A percentile compares a stretch with the other conserved stretches of the same genome.
Evolutionary conservation across 2,888 invertebrate species (phyloP).

Genomic region (Leptarthrus brevirostris): DNA sequence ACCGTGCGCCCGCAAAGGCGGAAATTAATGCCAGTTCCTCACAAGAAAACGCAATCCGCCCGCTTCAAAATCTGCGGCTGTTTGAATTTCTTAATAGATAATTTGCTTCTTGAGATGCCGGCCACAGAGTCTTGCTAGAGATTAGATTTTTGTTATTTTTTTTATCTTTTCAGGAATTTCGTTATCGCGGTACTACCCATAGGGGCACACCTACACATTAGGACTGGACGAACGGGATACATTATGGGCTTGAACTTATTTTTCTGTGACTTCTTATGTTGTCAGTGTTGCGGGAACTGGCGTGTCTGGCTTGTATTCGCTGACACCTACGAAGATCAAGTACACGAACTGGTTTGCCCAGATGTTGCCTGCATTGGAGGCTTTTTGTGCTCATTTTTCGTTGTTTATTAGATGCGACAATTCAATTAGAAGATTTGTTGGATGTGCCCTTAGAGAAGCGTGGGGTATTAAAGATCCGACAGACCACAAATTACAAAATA

Average conservation of each 20-base stretch:
- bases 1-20: background rate
- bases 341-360: constrained; percentile 37
- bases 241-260: background rate
- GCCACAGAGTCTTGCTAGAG: background rate
- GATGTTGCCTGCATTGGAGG: constrained; percentile 10
- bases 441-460: constrained; percentile 9
- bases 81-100: background rate
- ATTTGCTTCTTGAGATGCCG: background rate
- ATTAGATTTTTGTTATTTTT: background rate
- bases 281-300: background rate
- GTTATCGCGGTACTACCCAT: constrained; percentile 2
- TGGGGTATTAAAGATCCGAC: too few species aligned
- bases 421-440: constrained; percentile 28
- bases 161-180: background rate
- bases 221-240: background rate
- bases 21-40: constrained; percentile 4
- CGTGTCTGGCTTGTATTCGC: constrained; percentile 3
- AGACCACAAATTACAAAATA: background rate
- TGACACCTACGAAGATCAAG: constrained; percentile 44
- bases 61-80: background rate
- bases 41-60: background rate
- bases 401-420: constrained; percentile 34
- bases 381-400: background rate
- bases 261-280: background rate
- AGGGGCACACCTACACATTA: background rate